Evolutionary conservation across 2,797 vertebrate species (phyloP), one percentile per base, ranked within the genome.

Genomic region (Euphonia xanthogaster): DNA sequence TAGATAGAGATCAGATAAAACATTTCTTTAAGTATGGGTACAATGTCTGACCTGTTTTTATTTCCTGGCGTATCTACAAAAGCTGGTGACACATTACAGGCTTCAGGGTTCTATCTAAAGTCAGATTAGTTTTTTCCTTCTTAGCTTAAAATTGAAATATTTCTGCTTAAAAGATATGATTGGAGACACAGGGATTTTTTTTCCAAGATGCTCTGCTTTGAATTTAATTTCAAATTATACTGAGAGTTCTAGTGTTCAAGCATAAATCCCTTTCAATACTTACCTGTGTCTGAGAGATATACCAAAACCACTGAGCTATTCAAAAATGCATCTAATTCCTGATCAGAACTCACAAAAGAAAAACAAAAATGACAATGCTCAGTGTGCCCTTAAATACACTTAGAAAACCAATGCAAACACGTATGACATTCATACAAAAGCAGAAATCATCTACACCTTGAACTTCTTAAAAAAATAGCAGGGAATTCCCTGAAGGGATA

Each of bases 91-190:
- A 77, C 19, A 45, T 53, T 33, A 57, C 13, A 66, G 50, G 33
- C 48, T 62, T 58, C 75, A 54, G 75, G 39, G 24, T 66, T 75
- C 54, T n/a, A 54, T 4, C 68, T 50, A 70, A 96, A 93, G 23
- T 81, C 45, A 37, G 53, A 53, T 39, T 50, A 45, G n/a, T 25
- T 2, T 31, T 74, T 78, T 17, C 4, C 37, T 72, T 60, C 18
- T 57, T 72, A 84, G 24, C 84, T 94, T 92, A n/a, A 74, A 68
- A 81, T 25, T 79, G 77, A 95, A 96, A 86, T 21, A 62, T 73
- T 67, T 88, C 8, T 88, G 23, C 75, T 84, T 75, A 74, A 93
- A 93, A 92, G 5, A 80, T 55, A 78, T 15, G 14, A 27, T 16
- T 67, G 47, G 53, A 90, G 53, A 92, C 40, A 10, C 15, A 37